These are phyloP conservation scores for Octodon degus DNA, from an alignment of 2,113 vertebrate species.

Conservation along the genomic window DNA sequence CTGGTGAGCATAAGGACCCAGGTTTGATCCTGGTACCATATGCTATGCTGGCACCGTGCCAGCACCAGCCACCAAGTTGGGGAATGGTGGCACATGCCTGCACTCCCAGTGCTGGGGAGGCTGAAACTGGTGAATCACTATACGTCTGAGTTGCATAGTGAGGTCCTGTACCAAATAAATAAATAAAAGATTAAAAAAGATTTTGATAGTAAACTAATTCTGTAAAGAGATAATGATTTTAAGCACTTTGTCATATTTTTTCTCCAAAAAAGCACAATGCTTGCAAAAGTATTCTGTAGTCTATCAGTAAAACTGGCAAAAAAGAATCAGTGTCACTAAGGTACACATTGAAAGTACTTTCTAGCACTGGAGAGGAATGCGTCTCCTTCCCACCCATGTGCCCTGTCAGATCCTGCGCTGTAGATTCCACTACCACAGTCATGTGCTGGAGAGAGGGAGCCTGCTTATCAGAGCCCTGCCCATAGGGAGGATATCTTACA, in stretches of 20 bases:
- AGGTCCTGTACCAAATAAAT: too few species aligned
- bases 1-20: too few species aligned
- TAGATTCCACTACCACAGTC: neutral
- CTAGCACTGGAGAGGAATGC: neutral
- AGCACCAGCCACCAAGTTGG: too few species aligned
- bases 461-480: neutral
- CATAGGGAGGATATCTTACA: neutral
- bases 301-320: neutral
- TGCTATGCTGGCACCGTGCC: too few species aligned
- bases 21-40: too few species aligned
- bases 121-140: too few species aligned
- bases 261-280: neutral
- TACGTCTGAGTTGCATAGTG: too few species aligned
- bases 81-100: too few species aligned
- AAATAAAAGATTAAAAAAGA: neutral
- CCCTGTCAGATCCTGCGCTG: neutral
- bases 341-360: neutral
- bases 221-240: neutral
- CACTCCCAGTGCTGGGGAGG: too few species aligned
- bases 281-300: neutral
- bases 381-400: too few species aligned
- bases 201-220: constrained; percentile 3
- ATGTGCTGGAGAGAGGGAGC: neutral
- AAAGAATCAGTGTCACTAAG: neutral
- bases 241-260: neutral